phyloP scores from a whole-genome alignment of 2,113 vertebrate species.

The Oncorhynchus masou region DNA sequence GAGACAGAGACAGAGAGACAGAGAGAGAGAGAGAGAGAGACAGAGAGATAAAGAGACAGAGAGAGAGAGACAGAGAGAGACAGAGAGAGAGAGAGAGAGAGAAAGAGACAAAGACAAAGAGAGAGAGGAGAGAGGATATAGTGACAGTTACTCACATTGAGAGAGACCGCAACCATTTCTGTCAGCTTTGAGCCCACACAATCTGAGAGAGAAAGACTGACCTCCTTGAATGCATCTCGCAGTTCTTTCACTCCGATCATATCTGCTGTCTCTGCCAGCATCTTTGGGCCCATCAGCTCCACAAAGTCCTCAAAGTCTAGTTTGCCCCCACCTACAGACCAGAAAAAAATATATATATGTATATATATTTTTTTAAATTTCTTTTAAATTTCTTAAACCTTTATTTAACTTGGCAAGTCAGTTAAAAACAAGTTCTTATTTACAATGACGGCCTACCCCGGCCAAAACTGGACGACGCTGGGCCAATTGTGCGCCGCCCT shows the following conservation, averaged over 20 bases:
- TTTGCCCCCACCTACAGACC: conserved; percentile 82
- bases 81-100: not conserved
- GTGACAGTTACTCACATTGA: too few species aligned
- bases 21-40: not conserved
- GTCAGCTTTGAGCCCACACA: not conserved
- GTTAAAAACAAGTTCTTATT: too few species aligned
- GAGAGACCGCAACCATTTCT: not conserved
- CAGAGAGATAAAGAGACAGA: conserved; percentile 34
- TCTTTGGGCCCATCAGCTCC: conserved; percentile 93
- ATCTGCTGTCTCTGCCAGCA: conserved; percentile 90
- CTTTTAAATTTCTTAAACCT: too few species aligned
- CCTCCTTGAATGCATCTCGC: conserved; percentile 87
- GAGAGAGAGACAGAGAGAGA: not conserved
- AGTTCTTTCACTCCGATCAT: conserved; percentile 90
- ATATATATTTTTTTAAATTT: too few species aligned
- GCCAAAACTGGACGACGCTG: too few species aligned
- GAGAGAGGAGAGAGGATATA: too few species aligned
- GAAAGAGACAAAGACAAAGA: too few species aligned
- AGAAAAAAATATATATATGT: not conserved
- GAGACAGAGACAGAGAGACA: not conserved
- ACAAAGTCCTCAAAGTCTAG: conserved; percentile 86
- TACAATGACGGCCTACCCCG: too few species aligned
- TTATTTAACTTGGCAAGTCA: too few species aligned
- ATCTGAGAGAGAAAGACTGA: conserved; percentile 39
- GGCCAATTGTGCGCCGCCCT: too few species aligned